Evolutionary conservation across 1,140 invertebrate genomes (phyloP).

Genomic region (Drosophila gunungcola): DNA sequence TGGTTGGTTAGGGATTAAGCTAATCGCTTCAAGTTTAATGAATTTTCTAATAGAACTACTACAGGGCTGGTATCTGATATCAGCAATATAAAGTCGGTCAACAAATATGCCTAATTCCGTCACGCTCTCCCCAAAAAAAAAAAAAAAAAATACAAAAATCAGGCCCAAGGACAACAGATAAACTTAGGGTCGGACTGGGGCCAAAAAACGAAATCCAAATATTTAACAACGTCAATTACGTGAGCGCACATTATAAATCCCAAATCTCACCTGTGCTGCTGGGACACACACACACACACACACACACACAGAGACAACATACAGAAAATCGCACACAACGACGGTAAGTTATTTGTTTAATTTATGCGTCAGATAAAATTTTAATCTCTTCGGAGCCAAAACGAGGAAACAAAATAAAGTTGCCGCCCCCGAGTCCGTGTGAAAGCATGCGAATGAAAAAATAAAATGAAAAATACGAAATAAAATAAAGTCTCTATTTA

Average conservation of each 20-base stretch:
- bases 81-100: constrained; percentile 8
- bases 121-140: constrained; percentile 7
- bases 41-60: neutral
- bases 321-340: constrained; percentile 31
- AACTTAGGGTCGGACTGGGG: constrained; percentile 28
- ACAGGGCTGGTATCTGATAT: neutral
- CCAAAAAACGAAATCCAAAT: constrained; percentile 68
- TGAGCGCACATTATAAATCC: constrained; percentile 83
- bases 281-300: constrained; percentile 24
- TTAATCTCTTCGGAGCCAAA: constrained; percentile 79
- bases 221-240: constrained; percentile 84
- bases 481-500: constrained; percentile 82
- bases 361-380: constrained; percentile 83
- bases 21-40: constrained; percentile 16
- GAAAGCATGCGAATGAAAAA: constrained; percentile 33
- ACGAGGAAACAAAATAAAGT: constrained; percentile 68
- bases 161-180: constrained; percentile 44
- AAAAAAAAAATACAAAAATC: constrained; percentile 11
- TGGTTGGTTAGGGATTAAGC: constrained; percentile 11
- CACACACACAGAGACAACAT: too few species aligned
- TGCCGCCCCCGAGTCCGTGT: constrained; percentile 25
- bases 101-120: constrained; percentile 36
- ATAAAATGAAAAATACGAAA: constrained; percentile 58
- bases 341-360: constrained; percentile 80
- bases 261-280: constrained; percentile 80